Conservation (phyloP, 2,113 vertebrate species). For the Asarcornis scutulata region DNA sequence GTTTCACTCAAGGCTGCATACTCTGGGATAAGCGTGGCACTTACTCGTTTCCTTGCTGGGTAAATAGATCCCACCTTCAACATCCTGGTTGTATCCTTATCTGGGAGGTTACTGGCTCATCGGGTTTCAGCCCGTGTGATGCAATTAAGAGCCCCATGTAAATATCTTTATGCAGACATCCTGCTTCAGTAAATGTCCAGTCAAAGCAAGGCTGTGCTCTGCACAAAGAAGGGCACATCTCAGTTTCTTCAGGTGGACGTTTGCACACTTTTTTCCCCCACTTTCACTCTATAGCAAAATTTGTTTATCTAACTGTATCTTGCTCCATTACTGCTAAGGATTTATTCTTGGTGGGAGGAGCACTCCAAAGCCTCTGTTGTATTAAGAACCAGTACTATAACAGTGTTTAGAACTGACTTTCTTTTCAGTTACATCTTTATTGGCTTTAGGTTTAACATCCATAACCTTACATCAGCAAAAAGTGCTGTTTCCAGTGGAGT, state of each 20-base stretch:
- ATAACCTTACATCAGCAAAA: not conserved
- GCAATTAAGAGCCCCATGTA: not conserved
- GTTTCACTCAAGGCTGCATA: not conserved
- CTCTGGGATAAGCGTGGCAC: not conserved
- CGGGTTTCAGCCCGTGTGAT: not conserved
- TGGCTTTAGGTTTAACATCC: not conserved
- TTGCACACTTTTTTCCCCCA: not conserved
- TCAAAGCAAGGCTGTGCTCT: not conserved
- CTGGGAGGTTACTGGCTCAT: not conserved
- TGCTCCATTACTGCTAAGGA: not conserved
- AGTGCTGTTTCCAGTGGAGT: not conserved
- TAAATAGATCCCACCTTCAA: not conserved
- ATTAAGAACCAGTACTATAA: not conserved
- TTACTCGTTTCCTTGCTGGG: not conserved
- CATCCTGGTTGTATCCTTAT: not conserved
- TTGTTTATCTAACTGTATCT: not conserved
- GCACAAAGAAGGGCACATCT: not conserved
- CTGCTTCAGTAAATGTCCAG: not conserved
- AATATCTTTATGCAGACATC: not conserved
- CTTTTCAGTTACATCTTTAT: not conserved
- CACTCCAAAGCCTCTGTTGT: not conserved
- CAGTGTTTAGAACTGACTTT: not conserved
- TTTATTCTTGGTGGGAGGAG: not conserved
- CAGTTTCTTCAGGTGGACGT: not conserved
- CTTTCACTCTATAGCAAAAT: not conserved